Base-by-base conservation (phyloP, 2,113 vertebrate genomes). In the Sinocyclocheilus grahami region DNA sequence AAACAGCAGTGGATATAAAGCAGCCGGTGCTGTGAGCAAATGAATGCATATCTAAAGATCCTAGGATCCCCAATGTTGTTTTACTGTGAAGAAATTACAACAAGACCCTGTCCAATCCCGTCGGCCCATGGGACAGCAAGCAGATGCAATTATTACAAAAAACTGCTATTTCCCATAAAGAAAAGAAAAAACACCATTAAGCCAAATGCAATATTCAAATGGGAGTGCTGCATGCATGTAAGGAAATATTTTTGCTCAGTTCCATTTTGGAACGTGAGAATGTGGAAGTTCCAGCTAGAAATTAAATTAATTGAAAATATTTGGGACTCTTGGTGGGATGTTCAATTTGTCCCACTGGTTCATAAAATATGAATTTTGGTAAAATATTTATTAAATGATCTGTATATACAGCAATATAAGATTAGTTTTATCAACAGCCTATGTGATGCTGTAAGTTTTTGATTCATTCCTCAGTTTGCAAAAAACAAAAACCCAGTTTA, bases 81-180 rank as follows among this genome's bases (percentile, higher is more conserved):
- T 90, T 89, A 91, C 90, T 91, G 89, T 88, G 89, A 89, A 90
- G 92, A 92, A 91, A 93, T 90, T 91, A 89, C 89, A 90, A 86
- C 83, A 82, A 86, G 86, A 90, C 87, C 42, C 87, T 7, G 13
- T 48, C 84, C 83, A 86, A 87, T 88, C 87, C 88, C 77, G 82
- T 76, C 83, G 53, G 69, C n/a, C 88, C 91, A 76, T 63, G 20
- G 55, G 27, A 65, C 7, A 8, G 20, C 46, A 39, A 53, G 30
- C 33, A 65, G 62, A 83, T 37, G 42, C 74, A 78, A 78, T 78
- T 78, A 67, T 67, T 33, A 33, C 2, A 33, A 33, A 33, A 33
- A 33, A 2, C 5, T 62, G n/a, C 18, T 51, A 30, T 22, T n/a
- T 42, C 16, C 33, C 30, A 85, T 27, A 78, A 39, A 39, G 5